Base-by-base conservation (phyloP, 1,140 invertebrate genomes). In the Sitobion miscanthi region DNA sequence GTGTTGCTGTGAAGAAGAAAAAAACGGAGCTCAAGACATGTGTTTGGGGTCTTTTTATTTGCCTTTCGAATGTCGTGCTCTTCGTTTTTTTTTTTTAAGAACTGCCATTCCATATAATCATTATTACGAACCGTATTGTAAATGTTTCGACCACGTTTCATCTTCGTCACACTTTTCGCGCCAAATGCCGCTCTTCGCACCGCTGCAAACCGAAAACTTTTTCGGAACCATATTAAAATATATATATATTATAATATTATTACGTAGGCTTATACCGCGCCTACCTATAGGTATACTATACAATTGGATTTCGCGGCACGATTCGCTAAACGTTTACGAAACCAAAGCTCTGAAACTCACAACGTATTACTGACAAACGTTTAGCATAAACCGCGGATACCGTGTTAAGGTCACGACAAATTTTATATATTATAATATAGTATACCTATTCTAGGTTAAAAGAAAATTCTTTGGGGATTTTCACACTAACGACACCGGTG, bases 261-360 rank as follows among this genome's bases (percentile, higher is more conserved):
- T 52, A 52, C 2, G 49, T 52, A 52, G 11, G 17, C 14, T 11
- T 23, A 52, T 52, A 38, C 35, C 0, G 6, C 20, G 9, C 21
- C 35, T 83, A 42, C 7, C 3, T 35, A 77, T 77, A 35, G 35
- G 35, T 35, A n/a, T 77, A 69, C 30, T 8, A 52, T 87, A 88
- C 47, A 88, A 88, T 88, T 49, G 47, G 86, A 88, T 88, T 49
- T 88, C n/a, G n/a, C 17, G 47, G 47, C 30, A 49, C 47, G 86
- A 88, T 88, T 52, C 30, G 49, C 47, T 88, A 88, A 88, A 88
- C 45, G 30, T 47, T 88, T 52, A 52, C 9, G 35, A 88, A 88
- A 88, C 45, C 35, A 88, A 77, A 77, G 62, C 14, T n/a, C 14
- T 77, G 14, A 77, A 85, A 25, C 9, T 85, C 83, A 25, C 23